A percentile compares a stretch with the other conserved stretches of the same genome.
Conservation (phyloP, 2,888 invertebrate species). For the Cataglyphis cursor region DNA sequence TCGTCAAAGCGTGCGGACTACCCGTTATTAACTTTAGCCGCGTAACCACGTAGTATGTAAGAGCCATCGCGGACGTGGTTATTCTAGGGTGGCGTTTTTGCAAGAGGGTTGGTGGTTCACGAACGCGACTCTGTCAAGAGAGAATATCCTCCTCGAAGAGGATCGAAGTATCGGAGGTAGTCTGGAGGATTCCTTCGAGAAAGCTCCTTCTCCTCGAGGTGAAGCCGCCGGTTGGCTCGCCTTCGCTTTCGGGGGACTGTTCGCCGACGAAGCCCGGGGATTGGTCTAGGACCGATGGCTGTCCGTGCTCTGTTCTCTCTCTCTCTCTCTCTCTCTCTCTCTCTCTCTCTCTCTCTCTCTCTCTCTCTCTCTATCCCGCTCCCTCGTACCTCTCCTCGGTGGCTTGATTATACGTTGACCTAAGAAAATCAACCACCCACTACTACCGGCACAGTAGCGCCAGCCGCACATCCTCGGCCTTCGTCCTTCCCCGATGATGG, state of each 20-base stretch:
- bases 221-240: constrained; percentile 76
- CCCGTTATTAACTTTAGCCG: constrained; percentile 74
- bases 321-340: constrained; percentile 59
- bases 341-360: constrained; percentile 55
- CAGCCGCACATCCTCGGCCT: constrained; percentile 74
- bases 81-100: constrained; percentile 27
- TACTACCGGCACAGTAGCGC: constrained; percentile 50
- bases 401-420: constrained; percentile 87
- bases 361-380: constrained; percentile 56
- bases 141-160: constrained; percentile 52
- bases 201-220: constrained; percentile 76
- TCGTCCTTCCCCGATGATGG: constrained; percentile 75
- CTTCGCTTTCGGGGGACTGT: constrained; percentile 73
- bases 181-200: constrained; percentile 74
- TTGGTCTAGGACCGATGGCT: constrained; percentile 83
- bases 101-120: constrained; percentile 32
- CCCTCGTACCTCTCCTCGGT: constrained; percentile 64
- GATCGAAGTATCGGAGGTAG: constrained; percentile 62
- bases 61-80: constrained; percentile 41
- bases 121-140: constrained; percentile 32
- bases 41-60: constrained; percentile 63
- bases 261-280: constrained; percentile 79
- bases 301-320: constrained; percentile 74
- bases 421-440: constrained; percentile 86
- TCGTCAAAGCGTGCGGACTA: constrained; percentile 71